These are phyloP conservation scores for Chloropsis cyanopogon DNA, from an alignment of 2,113 vertebrate species.

Conservation along the genomic window DNA sequence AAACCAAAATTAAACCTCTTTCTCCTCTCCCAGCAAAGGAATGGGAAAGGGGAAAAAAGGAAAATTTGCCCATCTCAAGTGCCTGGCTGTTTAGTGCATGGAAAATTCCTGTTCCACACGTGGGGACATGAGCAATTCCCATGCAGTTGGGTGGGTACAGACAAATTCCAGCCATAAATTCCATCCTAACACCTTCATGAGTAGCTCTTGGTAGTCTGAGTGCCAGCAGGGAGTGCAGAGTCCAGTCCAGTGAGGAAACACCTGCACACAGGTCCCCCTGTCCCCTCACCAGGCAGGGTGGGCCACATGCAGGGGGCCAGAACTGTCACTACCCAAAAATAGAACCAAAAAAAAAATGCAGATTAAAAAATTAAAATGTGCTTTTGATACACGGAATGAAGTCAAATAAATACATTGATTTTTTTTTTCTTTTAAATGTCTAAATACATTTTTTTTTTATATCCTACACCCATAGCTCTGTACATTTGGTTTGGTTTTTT, in stretches of 20 bases:
- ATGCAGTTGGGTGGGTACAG: background rate
- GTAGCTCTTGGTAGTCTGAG: slow-evolving; percentile 1
- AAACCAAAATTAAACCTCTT: background rate
- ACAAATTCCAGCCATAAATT: background rate
- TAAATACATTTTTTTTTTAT: slow-evolving; percentile 76
- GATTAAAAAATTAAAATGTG: slow-evolving; percentile 79
- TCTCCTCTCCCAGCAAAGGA: slow-evolving; percentile 61
- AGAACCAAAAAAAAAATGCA: slow-evolving; percentile 59
- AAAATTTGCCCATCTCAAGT: slow-evolving; percentile 63
- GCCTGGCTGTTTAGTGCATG: slow-evolving; percentile 55
- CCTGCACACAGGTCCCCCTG: background rate
- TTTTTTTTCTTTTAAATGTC: slow-evolving; percentile 70
- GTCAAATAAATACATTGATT: slow-evolving; percentile 85
- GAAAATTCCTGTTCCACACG: slow-evolving; percentile 14
- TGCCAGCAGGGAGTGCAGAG: slow-evolving; percentile 34
- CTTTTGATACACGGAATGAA: slow-evolving; percentile 83
- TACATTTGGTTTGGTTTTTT: slow-evolving; percentile 78
- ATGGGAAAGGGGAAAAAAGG: slow-evolving; percentile 21
- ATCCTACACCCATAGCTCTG: slow-evolving; percentile 82
- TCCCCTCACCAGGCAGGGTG: slow-evolving; percentile 22
- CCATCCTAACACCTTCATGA: slow-evolving; percentile 23
- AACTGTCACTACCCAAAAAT: slow-evolving; percentile 70
- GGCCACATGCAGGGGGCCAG: slow-evolving; percentile 45
- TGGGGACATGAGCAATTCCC: background rate
- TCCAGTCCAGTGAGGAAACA: slow-evolving; percentile 12